A percentile compares a stretch with the other conserved stretches of the same genome.
Conservation (phyloP, 2,888 invertebrate species). For the Lithophane semibrunnea region DNA sequence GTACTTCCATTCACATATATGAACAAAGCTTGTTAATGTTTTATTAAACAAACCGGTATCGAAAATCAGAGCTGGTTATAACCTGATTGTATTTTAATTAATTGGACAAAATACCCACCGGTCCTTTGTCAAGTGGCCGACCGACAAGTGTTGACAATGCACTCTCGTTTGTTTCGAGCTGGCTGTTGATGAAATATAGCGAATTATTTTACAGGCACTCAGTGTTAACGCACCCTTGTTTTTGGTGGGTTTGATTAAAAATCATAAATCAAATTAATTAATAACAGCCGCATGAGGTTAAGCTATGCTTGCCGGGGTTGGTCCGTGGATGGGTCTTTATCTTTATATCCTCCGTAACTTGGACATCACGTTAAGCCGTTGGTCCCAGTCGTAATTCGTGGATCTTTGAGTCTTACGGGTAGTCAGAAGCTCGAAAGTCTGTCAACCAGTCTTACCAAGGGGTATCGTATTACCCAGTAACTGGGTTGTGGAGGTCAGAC, state of each 20-base stretch:
- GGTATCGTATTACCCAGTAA: too few relatives aligned
- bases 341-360: too few relatives aligned
- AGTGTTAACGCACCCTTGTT: neutral
- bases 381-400: too few relatives aligned
- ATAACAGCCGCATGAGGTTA: too few relatives aligned
- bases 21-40: constrained; percentile 31
- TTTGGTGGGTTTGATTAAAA: neutral
- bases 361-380: too few relatives aligned
- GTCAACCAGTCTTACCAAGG: too few relatives aligned
- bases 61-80: constrained; percentile 14
- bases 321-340: too few relatives aligned
- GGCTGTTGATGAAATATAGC: constrained; percentile 7
- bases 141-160: constrained; percentile 30
- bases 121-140: constrained; percentile 33
- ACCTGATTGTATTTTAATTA: constrained; percentile 41
- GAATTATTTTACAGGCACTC: neutral
- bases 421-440: too few relatives aligned
- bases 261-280: neutral
- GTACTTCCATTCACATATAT: constrained; percentile 1
- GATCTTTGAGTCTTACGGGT: too few relatives aligned
- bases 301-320: too few relatives aligned
- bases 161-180: constrained; percentile 10
- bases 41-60: neutral
- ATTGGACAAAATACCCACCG: constrained; percentile 4
- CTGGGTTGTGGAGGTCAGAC: too few relatives aligned